Evolutionary conservation across 2,113 vertebrate species (phyloP), one percentile per base, ranked within the genome.

Genomic region (Xerus inauris): DNA sequence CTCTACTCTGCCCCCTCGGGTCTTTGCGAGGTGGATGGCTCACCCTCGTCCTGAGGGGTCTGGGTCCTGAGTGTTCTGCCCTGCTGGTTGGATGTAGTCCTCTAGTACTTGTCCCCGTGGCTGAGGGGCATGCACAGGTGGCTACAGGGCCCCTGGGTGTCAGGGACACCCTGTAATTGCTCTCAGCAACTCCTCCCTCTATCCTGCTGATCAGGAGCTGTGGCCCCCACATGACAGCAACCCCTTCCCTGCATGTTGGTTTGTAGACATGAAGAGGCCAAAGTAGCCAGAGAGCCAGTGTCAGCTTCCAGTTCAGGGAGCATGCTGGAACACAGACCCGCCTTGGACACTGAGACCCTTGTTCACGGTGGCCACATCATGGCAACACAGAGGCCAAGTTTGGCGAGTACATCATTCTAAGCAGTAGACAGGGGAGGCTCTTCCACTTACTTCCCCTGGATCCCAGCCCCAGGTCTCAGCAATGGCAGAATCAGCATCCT

Each of bases 321-420:
- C 45, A 14, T 5, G 35, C 19, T 1, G 35, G 26, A 3, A 16
- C 13, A 2, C 13, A 0, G 0, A 11, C 40, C 45, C 28, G 35
- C 71, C n/a, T 12, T 8, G 6, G 59, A 47, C 67, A 54, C 30
- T 20, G 26, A 40, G 73, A 22, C 24, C 28, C 2, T 4, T 19
- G 35, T n/a, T n/a, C n/a, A n/a, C n/a, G n/a, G n/a, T n/a, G 59
- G 45, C 20, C 72, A 5, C 30, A 32, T n/a, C 17, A 16, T 1
- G 12, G 35, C 35, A 10, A 12, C 28, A 65, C 47, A 45, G 38
- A 3, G 28, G 6, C 24, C 6, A 3, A 3, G 1, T 16, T 49
- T 20, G 10, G 54, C 71, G 26, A 1, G 22, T 4, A 13, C 22
- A 22, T n/a, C 30, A 20, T 17, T 6, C 35, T 11, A 42, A 30